phyloP scores from a whole-genome alignment of 1,140 invertebrate species.

The Tyrophagus putrescentiae region DNA sequence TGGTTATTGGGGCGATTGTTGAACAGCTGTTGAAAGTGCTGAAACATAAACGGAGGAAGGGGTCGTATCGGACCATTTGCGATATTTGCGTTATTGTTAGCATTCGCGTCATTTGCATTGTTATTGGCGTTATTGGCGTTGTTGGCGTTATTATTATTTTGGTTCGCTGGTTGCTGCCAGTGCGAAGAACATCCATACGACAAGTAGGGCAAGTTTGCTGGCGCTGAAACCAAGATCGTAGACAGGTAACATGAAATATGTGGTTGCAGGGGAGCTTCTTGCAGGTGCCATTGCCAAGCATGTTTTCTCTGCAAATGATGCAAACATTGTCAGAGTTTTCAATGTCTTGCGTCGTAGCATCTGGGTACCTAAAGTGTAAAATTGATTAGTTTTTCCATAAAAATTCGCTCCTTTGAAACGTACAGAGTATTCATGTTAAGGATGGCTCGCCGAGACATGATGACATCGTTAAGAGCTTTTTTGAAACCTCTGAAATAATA shows the following conservation, averaged over 20 bases:
- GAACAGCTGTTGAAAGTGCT: constrained; percentile 17
- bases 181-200: constrained; percentile 76
- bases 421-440: constrained; percentile 93
- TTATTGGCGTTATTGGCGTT: constrained; percentile 2
- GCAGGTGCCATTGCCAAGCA: constrained; percentile 48
- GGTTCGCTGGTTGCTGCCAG: not conserved
- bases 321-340: constrained; percentile 92
- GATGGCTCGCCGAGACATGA: constrained; percentile 87
- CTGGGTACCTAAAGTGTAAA: constrained; percentile 48
- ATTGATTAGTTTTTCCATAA: constrained; percentile 27
- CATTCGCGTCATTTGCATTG: not conserved
- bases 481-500: constrained; percentile 67
- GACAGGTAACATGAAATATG: constrained; percentile 94
- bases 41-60: not conserved
- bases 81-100: constrained; percentile 18
- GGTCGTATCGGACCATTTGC: not conserved
- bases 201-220: constrained; percentile 99
- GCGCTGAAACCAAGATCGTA: constrained; percentile 98
- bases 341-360: constrained; percentile 84
- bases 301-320: constrained; percentile 94
- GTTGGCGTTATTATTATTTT: constrained; percentile 12
- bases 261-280: constrained; percentile 99
- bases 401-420: constrained; percentile 26
- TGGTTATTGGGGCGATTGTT: constrained; percentile 15
- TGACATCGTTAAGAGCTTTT: constrained; percentile 93